Conservation (phyloP, 2,888 invertebrate genomes). For the Himalopsyche anomala region DNA sequence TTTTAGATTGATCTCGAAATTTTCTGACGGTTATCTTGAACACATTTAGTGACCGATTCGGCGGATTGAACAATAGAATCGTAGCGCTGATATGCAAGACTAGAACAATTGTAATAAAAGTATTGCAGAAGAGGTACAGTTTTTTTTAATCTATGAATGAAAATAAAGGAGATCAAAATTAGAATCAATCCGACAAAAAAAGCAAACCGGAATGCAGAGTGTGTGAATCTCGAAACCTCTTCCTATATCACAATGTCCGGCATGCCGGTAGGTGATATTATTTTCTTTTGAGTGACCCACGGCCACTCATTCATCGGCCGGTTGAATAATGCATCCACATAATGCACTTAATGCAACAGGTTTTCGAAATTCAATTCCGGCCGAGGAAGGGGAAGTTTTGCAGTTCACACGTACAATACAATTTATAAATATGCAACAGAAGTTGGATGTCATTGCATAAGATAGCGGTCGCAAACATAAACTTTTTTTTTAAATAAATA, state of each 20-base stretch:
- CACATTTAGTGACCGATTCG: too few species aligned
- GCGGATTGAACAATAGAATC: too few species aligned
- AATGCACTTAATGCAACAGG: constrained; percentile 38
- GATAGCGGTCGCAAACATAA: neutral
- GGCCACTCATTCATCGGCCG: constrained; percentile 12
- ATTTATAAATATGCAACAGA: constrained; percentile 16
- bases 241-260: constrained; percentile 32
- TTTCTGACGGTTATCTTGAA: too few species aligned
- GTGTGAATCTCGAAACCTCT: constrained; percentile 25
- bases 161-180: neutral
- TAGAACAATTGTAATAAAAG: too few species aligned
- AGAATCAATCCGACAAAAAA: neutral
- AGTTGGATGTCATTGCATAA: constrained; percentile 16
- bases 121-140: too few species aligned
- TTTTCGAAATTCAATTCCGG: constrained; percentile 40
- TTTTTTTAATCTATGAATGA: neutral
- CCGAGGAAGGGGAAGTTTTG: neutral
- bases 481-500: neutral
- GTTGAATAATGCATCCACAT: constrained; percentile 28
- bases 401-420: constrained; percentile 24
- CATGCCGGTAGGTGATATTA: neutral
- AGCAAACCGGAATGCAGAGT: constrained; percentile 6
- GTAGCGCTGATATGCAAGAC: too few species aligned
- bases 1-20: too few species aligned
- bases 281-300: constrained; percentile 20